A percentile compares a stretch with the other conserved stretches of the same genome.
Conservation (phyloP, 2,797 vertebrate species). For the Silurus lanzhouensis region DNA sequence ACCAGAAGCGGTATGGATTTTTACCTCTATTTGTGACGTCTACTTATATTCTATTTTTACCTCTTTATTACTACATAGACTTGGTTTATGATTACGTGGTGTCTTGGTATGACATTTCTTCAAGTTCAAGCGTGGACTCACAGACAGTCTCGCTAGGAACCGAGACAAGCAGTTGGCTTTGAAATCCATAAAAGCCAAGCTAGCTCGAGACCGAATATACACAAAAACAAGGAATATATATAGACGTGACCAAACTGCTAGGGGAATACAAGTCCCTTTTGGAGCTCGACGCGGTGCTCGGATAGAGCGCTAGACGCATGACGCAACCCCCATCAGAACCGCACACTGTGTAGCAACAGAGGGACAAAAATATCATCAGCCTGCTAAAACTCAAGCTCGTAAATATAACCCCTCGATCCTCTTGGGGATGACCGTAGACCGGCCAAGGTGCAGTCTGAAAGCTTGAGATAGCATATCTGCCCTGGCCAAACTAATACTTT, state of each 20-base stretch:
- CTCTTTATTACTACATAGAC: too few species aligned
- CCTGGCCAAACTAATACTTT: slow-evolving; percentile 54
- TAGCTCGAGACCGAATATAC: neutral
- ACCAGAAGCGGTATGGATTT: too few species aligned
- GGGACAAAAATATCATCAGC: slow-evolving; percentile 77
- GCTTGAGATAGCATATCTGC: slow-evolving; percentile 63
- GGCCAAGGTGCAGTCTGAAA: slow-evolving; percentile 72
- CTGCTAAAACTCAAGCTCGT: slow-evolving; percentile 76
- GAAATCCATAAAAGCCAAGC: too few species aligned
- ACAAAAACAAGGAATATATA: neutral
- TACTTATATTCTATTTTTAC: too few species aligned
- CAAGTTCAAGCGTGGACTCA: too few species aligned
- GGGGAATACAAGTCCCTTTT: neutral
- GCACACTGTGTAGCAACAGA: slow-evolving; percentile 77
- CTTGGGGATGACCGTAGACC: slow-evolving; percentile 71
- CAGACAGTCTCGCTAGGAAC: neutral
- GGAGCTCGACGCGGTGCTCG: slow-evolving; percentile 63
- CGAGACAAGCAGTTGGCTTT: neutral
- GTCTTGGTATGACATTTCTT: too few species aligned
- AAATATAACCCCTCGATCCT: slow-evolving; percentile 74
- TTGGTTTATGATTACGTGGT: too few species aligned
- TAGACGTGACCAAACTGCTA: neutral
- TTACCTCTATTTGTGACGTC: too few species aligned
- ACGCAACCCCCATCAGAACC: slow-evolving; percentile 72
- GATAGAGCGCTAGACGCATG: slow-evolving; percentile 74